Evolutionary conservation across 92 coral and sea anemone genomes (phyloP), one percentile per base, ranked within the genome.

Genomic region (Phenganax stokvisi): DNA sequence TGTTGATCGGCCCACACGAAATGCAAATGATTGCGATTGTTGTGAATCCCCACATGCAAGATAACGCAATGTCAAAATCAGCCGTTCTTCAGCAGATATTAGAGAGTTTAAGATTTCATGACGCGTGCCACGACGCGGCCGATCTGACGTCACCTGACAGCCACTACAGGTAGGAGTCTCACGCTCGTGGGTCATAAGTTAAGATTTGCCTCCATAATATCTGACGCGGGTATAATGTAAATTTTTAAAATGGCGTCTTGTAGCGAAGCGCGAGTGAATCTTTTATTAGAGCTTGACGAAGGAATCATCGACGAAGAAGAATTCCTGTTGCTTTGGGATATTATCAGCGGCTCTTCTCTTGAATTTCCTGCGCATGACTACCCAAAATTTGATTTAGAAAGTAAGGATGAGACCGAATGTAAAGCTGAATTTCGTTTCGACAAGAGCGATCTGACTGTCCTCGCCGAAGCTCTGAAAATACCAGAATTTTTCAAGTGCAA

Each of bases 41-140:
- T 88, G 88, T 51, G 76, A 62, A 27, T 85, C 86, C 11, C 90
- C 90, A 25, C 86, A 75, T 25, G 90, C 88, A n/a, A 81, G 81
- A 74, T 85, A 88, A 25, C 88, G 77, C 74, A 85, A 56, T 25
- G 86, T 85, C 51, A 85, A 68, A 73, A 77, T 62, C 30, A 85
- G 72, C 8, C 85, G 81, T 71, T 84, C 90, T 9, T 84, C 82
- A 56, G 25, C 25, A 20, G 25, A 20, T 20, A 20, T 20, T 66
- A 66, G 72, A 0, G 47, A 66, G 47, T 17, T 66, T 66, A 27
- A 66, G 72, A 61, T 66, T 66, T 37, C 72, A 30, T 25, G 47
- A 66, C 30, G 72, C 47, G 47, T 2, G 20, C 72, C 12, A 37
- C 47, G 10, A 66, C 27, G 0, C 7, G 72, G 31, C 28, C 12